Evolutionary conservation across 2,797 vertebrate genomes (phyloP).

Genomic region (Parambassis ranga): DNA sequence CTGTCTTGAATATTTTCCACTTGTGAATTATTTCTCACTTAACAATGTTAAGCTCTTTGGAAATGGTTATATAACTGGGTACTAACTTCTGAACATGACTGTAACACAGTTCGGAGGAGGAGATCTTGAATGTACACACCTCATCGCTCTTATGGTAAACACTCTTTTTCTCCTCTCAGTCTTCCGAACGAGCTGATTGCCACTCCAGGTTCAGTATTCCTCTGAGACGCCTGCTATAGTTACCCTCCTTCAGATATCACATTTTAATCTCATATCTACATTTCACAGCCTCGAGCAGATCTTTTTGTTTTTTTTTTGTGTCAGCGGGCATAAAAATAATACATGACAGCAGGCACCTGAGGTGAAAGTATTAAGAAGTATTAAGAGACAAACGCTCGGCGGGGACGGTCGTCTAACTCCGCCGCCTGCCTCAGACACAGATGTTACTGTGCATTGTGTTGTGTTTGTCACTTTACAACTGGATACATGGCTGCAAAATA

Average conservation of each 20-base stretch:
- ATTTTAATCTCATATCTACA: slow-evolving; percentile 26
- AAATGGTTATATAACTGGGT: too few species aligned
- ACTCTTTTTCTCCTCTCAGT: background rate
- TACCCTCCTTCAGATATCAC: slow-evolving; percentile 13
- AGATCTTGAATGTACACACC: background rate
- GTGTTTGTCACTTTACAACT: background rate
- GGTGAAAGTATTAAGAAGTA: background rate
- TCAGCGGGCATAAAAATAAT: slow-evolving; percentile 5
- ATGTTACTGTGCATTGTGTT: background rate
- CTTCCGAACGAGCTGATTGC: background rate
- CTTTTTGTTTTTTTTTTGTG: slow-evolving; percentile 4
- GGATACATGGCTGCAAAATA: background rate
- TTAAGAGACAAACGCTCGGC: background rate
- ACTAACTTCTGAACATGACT: too few species aligned
- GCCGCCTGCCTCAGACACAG: background rate
- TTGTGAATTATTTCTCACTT: too few species aligned
- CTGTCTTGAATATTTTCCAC: too few species aligned
- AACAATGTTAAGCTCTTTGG: too few species aligned
- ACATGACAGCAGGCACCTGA: background rate
- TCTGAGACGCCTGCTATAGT: slow-evolving; percentile 10
- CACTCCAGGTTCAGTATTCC: slow-evolving; percentile 3
- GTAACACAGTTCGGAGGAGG: too few species aligned
- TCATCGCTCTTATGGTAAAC: too few species aligned
- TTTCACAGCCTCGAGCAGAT: background rate
- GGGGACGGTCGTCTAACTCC: background rate